Conservation (phyloP, 2,888 invertebrate genomes). For the Podabrus alpinus region DNA sequence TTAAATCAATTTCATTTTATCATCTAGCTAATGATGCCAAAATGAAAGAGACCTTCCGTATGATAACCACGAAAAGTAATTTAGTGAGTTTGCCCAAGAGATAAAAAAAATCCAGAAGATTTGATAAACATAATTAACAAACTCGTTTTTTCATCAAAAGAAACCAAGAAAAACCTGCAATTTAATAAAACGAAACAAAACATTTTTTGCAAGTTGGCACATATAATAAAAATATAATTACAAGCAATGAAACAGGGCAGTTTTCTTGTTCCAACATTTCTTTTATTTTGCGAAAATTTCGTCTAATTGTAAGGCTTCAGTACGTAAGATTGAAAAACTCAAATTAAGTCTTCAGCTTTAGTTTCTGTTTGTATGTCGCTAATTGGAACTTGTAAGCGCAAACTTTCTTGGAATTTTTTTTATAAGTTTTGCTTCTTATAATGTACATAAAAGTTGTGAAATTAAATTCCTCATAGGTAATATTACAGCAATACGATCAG, state of each 20-base stretch:
- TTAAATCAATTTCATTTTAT: background rate
- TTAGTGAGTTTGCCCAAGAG: background rate
- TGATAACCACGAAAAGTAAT: background rate
- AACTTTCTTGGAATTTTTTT: background rate
- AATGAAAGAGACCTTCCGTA: background rate
- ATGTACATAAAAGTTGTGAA: background rate
- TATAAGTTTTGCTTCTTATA: background rate
- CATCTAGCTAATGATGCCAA: background rate
- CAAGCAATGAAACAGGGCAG: too few species aligned
- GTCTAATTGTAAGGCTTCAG: too few species aligned
- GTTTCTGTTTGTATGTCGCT: background rate
- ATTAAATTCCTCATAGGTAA: background rate
- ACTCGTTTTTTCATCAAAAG: background rate
- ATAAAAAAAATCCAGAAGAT: background rate
- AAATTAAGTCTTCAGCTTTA: background rate
- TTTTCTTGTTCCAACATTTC: too few species aligned
- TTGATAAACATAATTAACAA: background rate
- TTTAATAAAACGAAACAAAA: background rate
- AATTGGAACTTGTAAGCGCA: background rate
- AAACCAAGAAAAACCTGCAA: background rate
- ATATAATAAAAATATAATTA: too few species aligned
- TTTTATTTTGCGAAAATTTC: too few species aligned
- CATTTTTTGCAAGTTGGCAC: background rate
- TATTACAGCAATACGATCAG: too few species aligned
- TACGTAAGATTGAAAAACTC: too few species aligned